phyloP scores from a whole-genome alignment of 2,888 invertebrate species.

The Julus scandinavius region DNA sequence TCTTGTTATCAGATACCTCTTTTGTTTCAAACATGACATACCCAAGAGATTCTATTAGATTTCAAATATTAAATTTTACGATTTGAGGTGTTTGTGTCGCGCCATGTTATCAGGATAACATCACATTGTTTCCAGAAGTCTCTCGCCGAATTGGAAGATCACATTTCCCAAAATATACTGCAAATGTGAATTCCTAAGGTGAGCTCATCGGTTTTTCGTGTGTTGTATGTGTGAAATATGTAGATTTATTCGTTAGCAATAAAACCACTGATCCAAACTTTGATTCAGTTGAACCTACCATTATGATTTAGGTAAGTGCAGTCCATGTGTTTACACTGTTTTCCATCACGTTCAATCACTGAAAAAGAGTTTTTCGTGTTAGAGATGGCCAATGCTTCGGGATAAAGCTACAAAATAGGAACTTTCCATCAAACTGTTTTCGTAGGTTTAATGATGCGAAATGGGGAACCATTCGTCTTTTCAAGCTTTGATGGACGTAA shows the following conservation, averaged over 20 bases:
- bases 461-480: background rate
- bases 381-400: background rate
- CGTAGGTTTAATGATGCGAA: slow-evolving; percentile 22
- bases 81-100: no score
- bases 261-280: no score
- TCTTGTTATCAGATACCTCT: slow-evolving; percentile 79
- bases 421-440: background rate
- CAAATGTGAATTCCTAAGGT: no score
- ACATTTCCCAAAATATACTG: no score
- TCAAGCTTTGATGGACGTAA: background rate
- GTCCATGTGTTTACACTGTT: background rate
- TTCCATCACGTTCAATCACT: background rate
- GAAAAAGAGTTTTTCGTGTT: background rate
- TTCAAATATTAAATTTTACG: no score
- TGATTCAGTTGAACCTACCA: background rate
- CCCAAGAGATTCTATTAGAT: no score
- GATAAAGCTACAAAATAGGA: background rate
- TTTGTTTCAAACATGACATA: background rate
- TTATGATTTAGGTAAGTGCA: background rate
- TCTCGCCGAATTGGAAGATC: no score
- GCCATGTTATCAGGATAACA: no score
- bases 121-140: no score
- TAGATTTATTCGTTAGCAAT: no score
- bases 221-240: no score
- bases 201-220: no score